These are phyloP conservation scores for Butorides virescens DNA, from an alignment of 2,113 vertebrate genomes.

Conservation along the genomic window DNA sequence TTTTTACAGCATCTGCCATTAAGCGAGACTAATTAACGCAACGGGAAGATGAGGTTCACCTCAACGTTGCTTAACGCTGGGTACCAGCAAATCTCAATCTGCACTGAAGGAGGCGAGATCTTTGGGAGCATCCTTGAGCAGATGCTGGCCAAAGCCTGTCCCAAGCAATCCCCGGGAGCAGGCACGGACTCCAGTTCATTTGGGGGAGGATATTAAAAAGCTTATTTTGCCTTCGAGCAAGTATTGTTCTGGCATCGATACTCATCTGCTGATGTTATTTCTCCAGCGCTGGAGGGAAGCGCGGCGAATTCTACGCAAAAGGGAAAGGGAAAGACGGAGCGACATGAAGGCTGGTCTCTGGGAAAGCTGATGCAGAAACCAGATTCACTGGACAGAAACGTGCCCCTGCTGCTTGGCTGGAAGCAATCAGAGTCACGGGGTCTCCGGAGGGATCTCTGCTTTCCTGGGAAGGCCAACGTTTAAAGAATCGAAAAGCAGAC, in stretches of 20 bases:
- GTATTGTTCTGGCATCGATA: background rate
- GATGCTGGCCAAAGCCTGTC: background rate
- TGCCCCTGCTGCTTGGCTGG: background rate
- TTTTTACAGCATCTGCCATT: background rate
- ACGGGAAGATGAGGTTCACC: background rate
- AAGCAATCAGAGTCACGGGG: background rate
- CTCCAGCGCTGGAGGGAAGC: background rate
- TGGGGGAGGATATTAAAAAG: background rate
- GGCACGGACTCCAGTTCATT: background rate
- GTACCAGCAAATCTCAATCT: background rate
- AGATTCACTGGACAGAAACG: background rate
- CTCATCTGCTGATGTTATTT: background rate
- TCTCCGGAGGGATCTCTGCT: conserved; percentile 16
- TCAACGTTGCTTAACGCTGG: background rate
- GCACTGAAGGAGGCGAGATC: fast-evolving
- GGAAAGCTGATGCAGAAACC: conserved; percentile 39
- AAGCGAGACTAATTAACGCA: background rate
- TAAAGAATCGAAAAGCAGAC: background rate
- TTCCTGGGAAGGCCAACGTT: background rate
- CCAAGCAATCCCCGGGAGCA: background rate
- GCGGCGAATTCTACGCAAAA: fast-evolving
- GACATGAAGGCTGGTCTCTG: background rate
- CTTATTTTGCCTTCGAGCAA: background rate
- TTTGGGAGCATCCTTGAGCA: background rate
- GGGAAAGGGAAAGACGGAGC: background rate